Evolutionary conservation across 2,113 vertebrate species (phyloP).

Genomic region (Bathybates hornii): DNA sequence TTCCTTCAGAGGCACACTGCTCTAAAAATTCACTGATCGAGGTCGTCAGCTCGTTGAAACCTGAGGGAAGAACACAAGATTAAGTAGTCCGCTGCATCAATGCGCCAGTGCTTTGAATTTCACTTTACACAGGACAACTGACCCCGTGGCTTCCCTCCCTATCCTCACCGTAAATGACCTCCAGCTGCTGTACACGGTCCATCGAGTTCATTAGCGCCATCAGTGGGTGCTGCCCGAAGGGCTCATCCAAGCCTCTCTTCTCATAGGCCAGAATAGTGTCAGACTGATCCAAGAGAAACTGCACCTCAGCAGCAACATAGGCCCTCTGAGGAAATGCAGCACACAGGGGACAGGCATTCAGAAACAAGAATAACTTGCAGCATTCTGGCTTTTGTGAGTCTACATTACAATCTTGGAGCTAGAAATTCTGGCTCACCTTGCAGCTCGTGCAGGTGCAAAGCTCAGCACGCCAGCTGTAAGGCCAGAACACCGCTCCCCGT

Average conservation of each 20-base stretch:
- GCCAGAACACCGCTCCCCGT: slow-evolving; percentile 86
- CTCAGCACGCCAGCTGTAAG: slow-evolving; percentile 82
- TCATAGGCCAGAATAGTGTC: slow-evolving; percentile 93
- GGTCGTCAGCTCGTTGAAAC: slow-evolving; percentile 87
- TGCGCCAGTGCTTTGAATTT: neutral
- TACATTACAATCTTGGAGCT: neutral
- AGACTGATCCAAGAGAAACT: slow-evolving; percentile 86
- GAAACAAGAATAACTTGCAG: neutral
- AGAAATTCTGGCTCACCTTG: slow-evolving; percentile 66
- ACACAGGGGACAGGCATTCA: neutral
- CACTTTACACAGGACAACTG: neutral
- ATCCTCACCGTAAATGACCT: slow-evolving; percentile 87
- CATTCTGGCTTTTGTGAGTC: neutral
- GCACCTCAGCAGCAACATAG: slow-evolving; percentile 82
- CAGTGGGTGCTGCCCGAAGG: slow-evolving; percentile 78
- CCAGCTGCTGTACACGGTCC: slow-evolving; percentile 87
- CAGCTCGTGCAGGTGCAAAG: slow-evolving; percentile 86
- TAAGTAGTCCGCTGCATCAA: neutral
- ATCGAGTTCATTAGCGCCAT: slow-evolving; percentile 85
- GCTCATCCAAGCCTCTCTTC: slow-evolving; percentile 81
- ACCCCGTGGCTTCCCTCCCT: neutral
- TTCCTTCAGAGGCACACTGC: slow-evolving; percentile 85
- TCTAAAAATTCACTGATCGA: slow-evolving; percentile 84
- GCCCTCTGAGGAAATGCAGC: slow-evolving; percentile 70
- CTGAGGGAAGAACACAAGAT: slow-evolving; percentile 54